phyloP scores from a whole-genome alignment of 30 jellyfish, hydroid and myxozoan species.

The Aurelia coerulea region DNA sequence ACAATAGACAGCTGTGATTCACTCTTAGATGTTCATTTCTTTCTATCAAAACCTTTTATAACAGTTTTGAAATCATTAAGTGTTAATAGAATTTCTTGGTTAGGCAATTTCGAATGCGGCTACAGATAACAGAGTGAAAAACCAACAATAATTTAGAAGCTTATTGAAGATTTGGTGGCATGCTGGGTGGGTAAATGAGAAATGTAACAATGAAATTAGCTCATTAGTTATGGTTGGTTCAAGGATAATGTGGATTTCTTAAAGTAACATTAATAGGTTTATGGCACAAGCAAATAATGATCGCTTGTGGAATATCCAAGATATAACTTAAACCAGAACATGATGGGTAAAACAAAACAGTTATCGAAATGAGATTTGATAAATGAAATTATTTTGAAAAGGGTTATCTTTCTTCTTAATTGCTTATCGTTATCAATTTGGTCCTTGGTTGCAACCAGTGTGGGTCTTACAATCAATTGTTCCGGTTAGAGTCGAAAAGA shows the following conservation, averaged over 20 bases:
- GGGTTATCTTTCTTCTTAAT: slow-evolving; percentile 19
- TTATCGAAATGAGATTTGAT: slow-evolving; percentile 21
- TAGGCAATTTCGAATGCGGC: slow-evolving; percentile 1
- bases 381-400: slow-evolving; percentile 8
- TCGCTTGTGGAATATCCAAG: no score
- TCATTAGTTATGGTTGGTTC: slow-evolving; percentile 25
- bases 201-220: slow-evolving; percentile 12
- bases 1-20: no score
- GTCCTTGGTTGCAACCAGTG: background rate
- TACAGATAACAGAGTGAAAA: background rate
- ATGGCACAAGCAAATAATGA: no score
- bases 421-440: background rate
- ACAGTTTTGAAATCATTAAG: background rate
- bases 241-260: background rate
- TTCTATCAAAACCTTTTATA: no score
- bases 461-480: background rate
- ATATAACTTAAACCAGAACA: slow-evolving; percentile 10
- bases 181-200: background rate
- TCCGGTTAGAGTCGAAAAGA: no score
- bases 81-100: background rate
- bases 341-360: slow-evolving; percentile 17
- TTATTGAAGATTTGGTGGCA: background rate
- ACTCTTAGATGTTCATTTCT: no score
- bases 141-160: slow-evolving; percentile 2
- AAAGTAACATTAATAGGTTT: no score